A percentile compares a stretch with the other conserved stretches of the same genome.
These are phyloP conservation scores for Verasper variegatus DNA, from an alignment of 2,113 vertebrate genomes.

Conservation along the genomic window DNA sequence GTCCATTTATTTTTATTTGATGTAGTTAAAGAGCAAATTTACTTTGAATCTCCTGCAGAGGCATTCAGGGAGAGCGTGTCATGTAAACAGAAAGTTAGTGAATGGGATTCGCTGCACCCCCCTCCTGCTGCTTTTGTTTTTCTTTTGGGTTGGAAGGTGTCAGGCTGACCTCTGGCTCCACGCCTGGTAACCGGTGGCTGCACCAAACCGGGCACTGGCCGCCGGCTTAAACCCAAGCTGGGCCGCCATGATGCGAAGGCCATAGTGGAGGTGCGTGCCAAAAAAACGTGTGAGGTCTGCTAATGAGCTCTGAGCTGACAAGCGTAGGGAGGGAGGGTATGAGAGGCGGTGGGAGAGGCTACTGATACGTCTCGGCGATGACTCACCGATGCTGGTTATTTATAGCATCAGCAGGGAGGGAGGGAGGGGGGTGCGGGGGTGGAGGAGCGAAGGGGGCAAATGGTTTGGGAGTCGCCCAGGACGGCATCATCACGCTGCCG, in stretches of 20 bases:
- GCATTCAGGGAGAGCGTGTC: neutral
- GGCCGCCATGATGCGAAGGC: slow-evolving; percentile 31
- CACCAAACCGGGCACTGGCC: neutral
- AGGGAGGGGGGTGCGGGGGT: slow-evolving; percentile 29
- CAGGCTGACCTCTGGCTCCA: slow-evolving; percentile 52
- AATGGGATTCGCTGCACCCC: neutral
- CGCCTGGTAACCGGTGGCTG: slow-evolving; percentile 1
- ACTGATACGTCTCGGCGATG: slow-evolving; percentile 75
- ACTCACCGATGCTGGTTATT: slow-evolving; percentile 79
- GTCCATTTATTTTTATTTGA: neutral
- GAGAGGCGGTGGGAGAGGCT: slow-evolving; percentile 51
- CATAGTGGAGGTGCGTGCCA: slow-evolving; percentile 39
- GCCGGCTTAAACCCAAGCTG: slow-evolving; percentile 17
- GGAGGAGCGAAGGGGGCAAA: slow-evolving; percentile 54
- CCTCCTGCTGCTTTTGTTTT: slow-evolving; percentile 54
- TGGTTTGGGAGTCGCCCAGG: slow-evolving; percentile 62
- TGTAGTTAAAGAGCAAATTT: slow-evolving; percentile 15
- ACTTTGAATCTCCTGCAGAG: neutral
- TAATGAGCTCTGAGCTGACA: slow-evolving; percentile 51
- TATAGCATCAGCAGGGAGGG: slow-evolving; percentile 68
- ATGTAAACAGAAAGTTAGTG: slow-evolving; percentile 5
- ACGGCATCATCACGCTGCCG: slow-evolving; percentile 49
- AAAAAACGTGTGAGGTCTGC: slow-evolving; percentile 47
- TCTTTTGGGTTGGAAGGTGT: slow-evolving; percentile 26
- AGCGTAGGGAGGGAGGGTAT: neutral